These are phyloP conservation scores for Drosophila nigromelanica DNA, from an alignment of 1,140 invertebrate species.

Conservation along the genomic window DNA sequence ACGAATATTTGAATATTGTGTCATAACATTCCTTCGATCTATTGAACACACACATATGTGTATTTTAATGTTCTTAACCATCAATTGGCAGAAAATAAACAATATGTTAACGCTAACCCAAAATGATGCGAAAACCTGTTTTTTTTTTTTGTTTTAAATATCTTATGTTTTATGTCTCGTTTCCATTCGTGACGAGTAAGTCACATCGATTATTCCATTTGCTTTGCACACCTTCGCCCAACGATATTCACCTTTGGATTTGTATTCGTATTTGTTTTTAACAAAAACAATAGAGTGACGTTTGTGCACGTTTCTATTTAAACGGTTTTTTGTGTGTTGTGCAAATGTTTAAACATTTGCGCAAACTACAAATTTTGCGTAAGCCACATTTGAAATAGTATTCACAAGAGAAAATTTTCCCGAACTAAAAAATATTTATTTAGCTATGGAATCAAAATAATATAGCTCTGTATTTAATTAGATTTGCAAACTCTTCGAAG, in stretches of 20 bases:
- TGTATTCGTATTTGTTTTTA: conserved; percentile 11
- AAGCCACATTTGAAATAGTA: conserved; percentile 37
- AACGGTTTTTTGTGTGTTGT: conserved; percentile 27
- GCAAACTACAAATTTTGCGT: conserved; percentile 25
- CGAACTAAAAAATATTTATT: background rate
- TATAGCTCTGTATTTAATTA: conserved; percentile 4
- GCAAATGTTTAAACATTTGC: conserved; percentile 59
- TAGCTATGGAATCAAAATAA: conserved; percentile 5
- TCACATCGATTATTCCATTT: conserved; percentile 38
- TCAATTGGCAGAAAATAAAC: no score
- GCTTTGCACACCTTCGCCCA: conserved; percentile 33
- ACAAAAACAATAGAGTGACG: conserved; percentile 13
- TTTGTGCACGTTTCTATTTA: conserved; percentile 22
- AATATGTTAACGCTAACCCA: no score
- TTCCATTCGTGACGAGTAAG: conserved; percentile 21
- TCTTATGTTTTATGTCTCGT: conserved; percentile 9
- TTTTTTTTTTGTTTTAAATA: conserved; percentile 1
- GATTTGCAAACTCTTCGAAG: background rate
- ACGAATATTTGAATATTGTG: no score
- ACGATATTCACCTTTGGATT: conserved; percentile 12
- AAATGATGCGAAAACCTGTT: background rate
- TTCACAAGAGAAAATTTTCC: conserved; percentile 2
- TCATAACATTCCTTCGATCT: no score
- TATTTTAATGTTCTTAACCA: no score
- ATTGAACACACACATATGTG: no score